Evolutionary conservation across 2,888 invertebrate species (phyloP), one percentile per base, ranked within the genome.

Genomic region (Schizotus pectinicornis): DNA sequence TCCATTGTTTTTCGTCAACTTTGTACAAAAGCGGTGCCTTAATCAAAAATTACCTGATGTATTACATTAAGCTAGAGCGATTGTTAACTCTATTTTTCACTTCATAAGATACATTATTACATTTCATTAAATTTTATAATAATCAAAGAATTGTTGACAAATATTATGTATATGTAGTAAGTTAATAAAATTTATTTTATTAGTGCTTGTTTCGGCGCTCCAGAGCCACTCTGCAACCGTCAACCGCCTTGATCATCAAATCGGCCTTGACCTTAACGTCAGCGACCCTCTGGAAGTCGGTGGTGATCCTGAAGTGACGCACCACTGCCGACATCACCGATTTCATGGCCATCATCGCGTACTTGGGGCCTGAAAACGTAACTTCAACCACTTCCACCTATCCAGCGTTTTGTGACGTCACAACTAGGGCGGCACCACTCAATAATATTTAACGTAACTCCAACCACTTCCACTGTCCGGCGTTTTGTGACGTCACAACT

Each of bases 261-360:
- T 32, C 33, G 7, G 35, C 38, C 35, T 52, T 35, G 36, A 56
- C 55, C 45, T 56, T 43, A 9, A 74, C 66, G 22, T 73, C 71
- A 47, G 67, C 65, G n/a, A 72, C 49, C 1, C 49, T 51, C 39
- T 67, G 70, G 42, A 68, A 69, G n/a, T 59, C 54, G 5, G 68
- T 68, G 75, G 78, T 61, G 9, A 80, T 46, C 22, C 57, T 65
- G 61, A 77, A 80, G 46, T 71, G 73, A 6, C 78, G 73, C 1
- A 81, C 42, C 3, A 80, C 57, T 0, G 74, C 76, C 0, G 79
- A 74, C 1, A 81, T 6, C 0, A 79, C 72, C 0, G 75, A 74
- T 63, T 81, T 81, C 76, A 81, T 77, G 1, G 76, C 75, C 76
- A 80, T 78, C 77, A 80, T 79, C 1, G 79, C 81, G 61, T 80